Percentiles rank a stretch among this genome's conserved stretches.
Conservation (phyloP, 2,888 invertebrate genomes). For the Eretmocerus hayati region DNA sequence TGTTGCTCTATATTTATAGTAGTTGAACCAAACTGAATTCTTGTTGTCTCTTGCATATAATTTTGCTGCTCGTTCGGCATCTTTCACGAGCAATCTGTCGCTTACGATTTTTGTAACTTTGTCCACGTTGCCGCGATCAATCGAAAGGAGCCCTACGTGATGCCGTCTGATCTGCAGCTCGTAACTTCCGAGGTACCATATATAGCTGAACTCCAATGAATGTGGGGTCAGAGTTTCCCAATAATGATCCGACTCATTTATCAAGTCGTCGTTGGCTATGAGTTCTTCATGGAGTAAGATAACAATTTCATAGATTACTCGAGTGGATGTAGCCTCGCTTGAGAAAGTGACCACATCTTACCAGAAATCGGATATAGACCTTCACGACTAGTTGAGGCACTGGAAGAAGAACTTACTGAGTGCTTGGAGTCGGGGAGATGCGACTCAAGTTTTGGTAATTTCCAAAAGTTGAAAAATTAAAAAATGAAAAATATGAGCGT, state of each 20-base stretch:
- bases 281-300: too few relatives aligned
- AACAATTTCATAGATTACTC: too few relatives aligned
- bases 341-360: too few relatives aligned
- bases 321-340: too few relatives aligned
- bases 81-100: slow-evolving; percentile 58
- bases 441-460: too few relatives aligned
- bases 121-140: slow-evolving; percentile 40
- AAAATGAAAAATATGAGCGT: too few relatives aligned
- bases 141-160: slow-evolving; percentile 51
- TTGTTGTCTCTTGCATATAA: slow-evolving; percentile 52
- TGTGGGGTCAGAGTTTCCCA: slow-evolving; percentile 57
- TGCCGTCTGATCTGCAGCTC: slow-evolving; percentile 46
- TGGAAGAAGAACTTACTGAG: too few relatives aligned
- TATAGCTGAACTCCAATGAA: slow-evolving; percentile 55
- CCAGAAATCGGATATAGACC: too few relatives aligned
- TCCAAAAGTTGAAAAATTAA: too few relatives aligned
- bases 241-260: slow-evolving; percentile 51
- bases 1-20: slow-evolving; percentile 55
- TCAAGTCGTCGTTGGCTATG: slow-evolving; percentile 41
- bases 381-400: too few relatives aligned
- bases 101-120: slow-evolving; percentile 52
- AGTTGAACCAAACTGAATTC: slow-evolving; percentile 58
- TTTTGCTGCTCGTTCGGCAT: slow-evolving; percentile 54
- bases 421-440: too few relatives aligned
- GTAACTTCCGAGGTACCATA: slow-evolving; percentile 47